Conservation (phyloP, 1,140 invertebrate genomes). For the Drosophila aff. region DNA sequence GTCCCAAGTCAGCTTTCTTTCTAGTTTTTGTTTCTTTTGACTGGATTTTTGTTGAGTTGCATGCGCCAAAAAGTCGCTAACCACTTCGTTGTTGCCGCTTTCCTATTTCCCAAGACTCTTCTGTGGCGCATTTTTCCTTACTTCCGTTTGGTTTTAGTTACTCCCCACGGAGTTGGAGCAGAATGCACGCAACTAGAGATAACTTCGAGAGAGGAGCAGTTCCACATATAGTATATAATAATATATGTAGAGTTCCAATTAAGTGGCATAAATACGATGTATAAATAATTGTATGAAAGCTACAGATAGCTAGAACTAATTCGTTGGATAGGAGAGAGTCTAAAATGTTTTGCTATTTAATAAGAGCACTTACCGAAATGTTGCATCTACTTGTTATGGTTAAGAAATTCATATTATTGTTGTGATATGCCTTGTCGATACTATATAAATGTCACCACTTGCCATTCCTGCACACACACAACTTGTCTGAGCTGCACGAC, state of each 20-base stretch:
- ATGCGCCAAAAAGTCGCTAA: slow-evolving; percentile 6
- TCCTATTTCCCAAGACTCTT: neutral
- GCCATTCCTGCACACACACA: neutral
- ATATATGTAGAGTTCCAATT: neutral
- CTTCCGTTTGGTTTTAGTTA: neutral
- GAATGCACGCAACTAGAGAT: neutral
- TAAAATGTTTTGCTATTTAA: neutral
- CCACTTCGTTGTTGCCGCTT: neutral
- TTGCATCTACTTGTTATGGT: no score
- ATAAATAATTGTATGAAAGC: neutral
- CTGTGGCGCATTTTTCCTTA: neutral
- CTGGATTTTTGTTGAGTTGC: no score
- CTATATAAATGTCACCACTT: neutral
- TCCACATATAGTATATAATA: neutral
- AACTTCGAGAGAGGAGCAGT: no score
- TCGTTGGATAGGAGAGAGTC: neutral
- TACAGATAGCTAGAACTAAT: neutral
- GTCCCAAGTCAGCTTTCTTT: neutral
- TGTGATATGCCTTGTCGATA: neutral
- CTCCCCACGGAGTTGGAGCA: neutral
- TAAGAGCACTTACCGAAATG: neutral
- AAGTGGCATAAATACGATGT: no score
- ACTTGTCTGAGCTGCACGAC: slow-evolving; percentile 26
- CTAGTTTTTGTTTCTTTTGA: neutral
- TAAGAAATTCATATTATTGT: neutral